Evolutionary conservation across 1,140 invertebrate genomes (phyloP).

Genomic region (Radopholus similis): DNA sequence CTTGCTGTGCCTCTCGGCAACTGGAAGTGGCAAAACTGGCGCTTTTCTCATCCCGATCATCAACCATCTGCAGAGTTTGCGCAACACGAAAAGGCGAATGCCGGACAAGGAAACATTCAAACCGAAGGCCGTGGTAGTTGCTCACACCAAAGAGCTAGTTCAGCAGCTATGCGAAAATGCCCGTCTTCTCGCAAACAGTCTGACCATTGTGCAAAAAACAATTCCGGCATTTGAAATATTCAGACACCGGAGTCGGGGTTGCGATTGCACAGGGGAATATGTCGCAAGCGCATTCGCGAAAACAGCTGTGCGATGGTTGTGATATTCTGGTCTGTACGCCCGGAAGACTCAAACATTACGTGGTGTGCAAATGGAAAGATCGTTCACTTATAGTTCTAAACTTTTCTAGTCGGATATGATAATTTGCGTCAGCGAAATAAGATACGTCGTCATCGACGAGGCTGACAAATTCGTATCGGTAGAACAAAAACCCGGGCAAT

Average conservation of each 20-base stretch:
- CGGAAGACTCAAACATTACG: not conserved
- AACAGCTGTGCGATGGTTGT: not conserved
- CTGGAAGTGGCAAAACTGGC: slow-evolving; percentile 6
- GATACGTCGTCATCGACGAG: slow-evolving; percentile 12
- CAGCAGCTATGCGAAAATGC: not conserved
- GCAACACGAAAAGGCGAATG: not conserved
- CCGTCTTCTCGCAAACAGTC: not conserved
- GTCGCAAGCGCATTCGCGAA: not conserved
- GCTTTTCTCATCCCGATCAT: slow-evolving; percentile 17
- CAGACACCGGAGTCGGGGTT: slow-evolving; percentile 2
- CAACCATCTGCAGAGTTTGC: not conserved
- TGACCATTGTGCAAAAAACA: not conserved
- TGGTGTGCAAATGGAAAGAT: not conserved
- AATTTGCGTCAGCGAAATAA: no score
- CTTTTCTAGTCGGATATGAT: no score
- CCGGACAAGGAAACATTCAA: no score
- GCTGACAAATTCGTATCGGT: slow-evolving; percentile 15
- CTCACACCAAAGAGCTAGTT: slow-evolving; percentile 15
- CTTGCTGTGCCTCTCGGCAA: slow-evolving; percentile 9
- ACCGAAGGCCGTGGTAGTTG: slow-evolving; percentile 7
- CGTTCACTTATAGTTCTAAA: not conserved
- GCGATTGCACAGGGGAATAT: not conserved
- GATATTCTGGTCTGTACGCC: not conserved
- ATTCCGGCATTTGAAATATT: not conserved
- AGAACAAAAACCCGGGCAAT: not conserved